Percentiles rank a stretch among this genome's conserved stretches.
These are phyloP conservation scores for Conistra vaccinii DNA, from an alignment of 2,888 invertebrate species.

Conservation along the genomic window DNA sequence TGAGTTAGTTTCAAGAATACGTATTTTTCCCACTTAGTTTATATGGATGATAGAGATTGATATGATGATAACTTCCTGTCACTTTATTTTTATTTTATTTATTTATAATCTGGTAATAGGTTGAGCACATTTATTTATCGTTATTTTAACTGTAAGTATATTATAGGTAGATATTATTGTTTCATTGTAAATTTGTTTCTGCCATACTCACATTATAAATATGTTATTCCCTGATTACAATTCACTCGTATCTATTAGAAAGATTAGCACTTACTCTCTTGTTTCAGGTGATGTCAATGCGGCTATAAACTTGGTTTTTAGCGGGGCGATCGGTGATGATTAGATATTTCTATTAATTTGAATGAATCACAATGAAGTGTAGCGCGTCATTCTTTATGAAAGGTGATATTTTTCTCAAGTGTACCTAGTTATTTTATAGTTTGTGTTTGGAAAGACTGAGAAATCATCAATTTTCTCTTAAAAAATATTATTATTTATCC, in stretches of 20 bases:
- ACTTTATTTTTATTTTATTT: too few relatives aligned
- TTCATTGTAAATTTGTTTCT: background rate
- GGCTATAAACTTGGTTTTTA: conserved; percentile 97
- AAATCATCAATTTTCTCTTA: conserved; percentile 32
- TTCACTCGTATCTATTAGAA: conserved; percentile 4
- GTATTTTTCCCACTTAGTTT: too few relatives aligned
- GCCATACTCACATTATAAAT: background rate
- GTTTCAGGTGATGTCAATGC: conserved; percentile 96
- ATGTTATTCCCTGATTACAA: background rate
- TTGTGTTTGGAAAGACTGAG: conserved; percentile 45
- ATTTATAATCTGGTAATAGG: too few relatives aligned
- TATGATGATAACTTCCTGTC: too few relatives aligned
- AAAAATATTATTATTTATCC: conserved; percentile 32
- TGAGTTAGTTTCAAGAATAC: too few relatives aligned
- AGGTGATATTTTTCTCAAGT: conserved; percentile 33
- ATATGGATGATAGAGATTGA: too few relatives aligned
- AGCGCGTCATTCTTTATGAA: conserved; percentile 18
- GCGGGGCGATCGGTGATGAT: conserved; percentile 85
- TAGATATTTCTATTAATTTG: conserved; percentile 56
- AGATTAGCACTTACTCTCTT: conserved; percentile 4
- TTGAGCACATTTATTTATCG: too few relatives aligned
- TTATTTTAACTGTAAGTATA: too few relatives aligned
- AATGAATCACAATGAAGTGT: conserved; percentile 28
- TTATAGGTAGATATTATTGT: background rate
- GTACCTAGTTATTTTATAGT: conserved; percentile 37